Evolutionary conservation across 2,797 vertebrate species (phyloP), one percentile per base, ranked within the genome.

Genomic region (Characodon lateralis): DNA sequence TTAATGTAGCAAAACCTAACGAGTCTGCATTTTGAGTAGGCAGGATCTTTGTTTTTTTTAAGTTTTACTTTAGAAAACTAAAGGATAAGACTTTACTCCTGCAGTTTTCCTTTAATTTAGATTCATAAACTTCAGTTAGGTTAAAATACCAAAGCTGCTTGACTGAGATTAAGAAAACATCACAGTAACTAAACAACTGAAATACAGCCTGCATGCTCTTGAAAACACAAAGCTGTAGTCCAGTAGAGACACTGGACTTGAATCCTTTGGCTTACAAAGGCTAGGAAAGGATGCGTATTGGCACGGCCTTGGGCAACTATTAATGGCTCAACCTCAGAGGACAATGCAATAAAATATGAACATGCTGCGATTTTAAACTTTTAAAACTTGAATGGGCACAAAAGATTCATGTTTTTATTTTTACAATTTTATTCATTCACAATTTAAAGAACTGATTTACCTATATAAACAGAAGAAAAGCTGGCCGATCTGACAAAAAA

Each of bases 351-450:
- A 6, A 5, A 43, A 41, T 53, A 53, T 14, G 14, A 6, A 1
- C 0, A 13, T 48, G 13, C 26, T 61, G 0, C 1, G 7, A n/a
- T n/a, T 56, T 73, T 43, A 4, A 12, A 46, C 20, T n/a, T 59
- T 26, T 50, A 50, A 46, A 72, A 73, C 22, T 74, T 74, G 22
- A 24, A 39, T 72, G 18, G n/a, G 39, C 1, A 48, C 53, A 18
- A 61, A 59, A 61, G 28, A 58, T 65, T 8, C 58, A 26, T 5
- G 35, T 13, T 43, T 24, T 39, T 72, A 22, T 85, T 84, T 24
- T 69, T 88, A 7, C 51, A 85, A 85, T 83, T 91, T 90, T 92
- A 92, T 93, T 89, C 58, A 88, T 90, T 89, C 82, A 87, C 85
- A 91, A 88, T 85, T 87, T 73, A 86, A 81, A 84, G 77, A 85